phyloP scores from a whole-genome alignment of 1,140 invertebrate species.

The Coelopa frigida region DNA sequence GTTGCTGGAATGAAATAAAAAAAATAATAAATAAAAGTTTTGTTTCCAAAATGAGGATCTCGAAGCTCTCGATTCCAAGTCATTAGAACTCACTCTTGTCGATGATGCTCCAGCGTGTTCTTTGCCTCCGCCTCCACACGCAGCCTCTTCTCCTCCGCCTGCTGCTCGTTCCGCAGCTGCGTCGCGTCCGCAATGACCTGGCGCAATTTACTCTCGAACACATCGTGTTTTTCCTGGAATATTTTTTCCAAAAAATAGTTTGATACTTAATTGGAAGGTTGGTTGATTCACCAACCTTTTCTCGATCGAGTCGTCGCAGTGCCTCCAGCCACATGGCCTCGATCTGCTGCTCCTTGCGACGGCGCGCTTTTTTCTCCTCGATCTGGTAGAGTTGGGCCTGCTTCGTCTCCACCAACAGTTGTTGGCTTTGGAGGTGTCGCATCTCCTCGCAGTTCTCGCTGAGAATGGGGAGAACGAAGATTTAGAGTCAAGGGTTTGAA shows the following conservation, averaged over 20 bases:
- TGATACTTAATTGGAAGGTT: no score
- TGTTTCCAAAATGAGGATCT: background rate
- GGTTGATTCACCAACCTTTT: background rate
- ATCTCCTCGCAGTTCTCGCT: conserved; percentile 30
- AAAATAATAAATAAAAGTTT: background rate
- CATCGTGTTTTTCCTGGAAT: conserved; percentile 15
- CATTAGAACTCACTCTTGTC: background rate
- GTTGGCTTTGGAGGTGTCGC: conserved; percentile 24
- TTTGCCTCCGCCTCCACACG: background rate
- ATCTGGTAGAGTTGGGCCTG: conserved; percentile 31
- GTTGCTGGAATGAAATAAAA: background rate
- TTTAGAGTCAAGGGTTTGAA: no score
- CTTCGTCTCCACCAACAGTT: conserved; percentile 26
- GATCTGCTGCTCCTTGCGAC: conserved; percentile 16
- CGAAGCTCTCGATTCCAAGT: background rate
- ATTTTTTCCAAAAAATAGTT: no score
- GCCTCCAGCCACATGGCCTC: conserved; percentile 22
- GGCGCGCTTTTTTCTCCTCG: conserved; percentile 19
- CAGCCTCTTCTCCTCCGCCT: conserved; percentile 3
- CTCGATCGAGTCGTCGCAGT: background rate
- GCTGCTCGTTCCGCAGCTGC: conserved; percentile 17
- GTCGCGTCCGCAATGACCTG: conserved; percentile 11
- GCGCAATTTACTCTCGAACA: conserved; percentile 18
- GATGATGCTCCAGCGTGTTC: background rate
- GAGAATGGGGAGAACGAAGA: no score